Percentiles rank a stretch among this genome's conserved stretches.
phyloP scores from a whole-genome alignment of 2,888 invertebrate species.

The Thelaira solivaga region DNA sequence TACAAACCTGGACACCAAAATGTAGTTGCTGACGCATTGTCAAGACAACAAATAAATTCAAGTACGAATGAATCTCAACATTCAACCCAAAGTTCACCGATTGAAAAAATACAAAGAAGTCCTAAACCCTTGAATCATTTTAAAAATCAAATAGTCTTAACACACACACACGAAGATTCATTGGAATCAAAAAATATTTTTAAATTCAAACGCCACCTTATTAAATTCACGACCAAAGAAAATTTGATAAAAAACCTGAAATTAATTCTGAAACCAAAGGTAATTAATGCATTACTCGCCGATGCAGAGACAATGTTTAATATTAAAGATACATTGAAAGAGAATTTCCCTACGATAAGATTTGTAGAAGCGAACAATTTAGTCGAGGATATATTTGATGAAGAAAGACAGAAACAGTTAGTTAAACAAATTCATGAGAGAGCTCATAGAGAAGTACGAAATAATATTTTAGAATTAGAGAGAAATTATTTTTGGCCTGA shows the following conservation, averaged over 20 bases:
- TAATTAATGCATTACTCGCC: not conserved
- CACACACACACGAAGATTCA: slow-evolving; percentile 3
- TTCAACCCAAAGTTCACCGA: slow-evolving; percentile 1
- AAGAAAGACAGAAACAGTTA: not conserved
- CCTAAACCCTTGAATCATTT: slow-evolving; percentile 6
- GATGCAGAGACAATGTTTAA: too few species aligned
- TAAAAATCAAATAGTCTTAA: too few species aligned
- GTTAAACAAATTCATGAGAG: not conserved
- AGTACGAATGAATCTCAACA: too few species aligned
- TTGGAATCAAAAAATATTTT: slow-evolving; percentile 12
- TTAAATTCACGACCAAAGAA: slow-evolving; percentile 17
- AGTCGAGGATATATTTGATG: not conserved
- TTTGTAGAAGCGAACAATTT: too few species aligned
- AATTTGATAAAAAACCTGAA: slow-evolving; percentile 3
- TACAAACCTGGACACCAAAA: too few species aligned
- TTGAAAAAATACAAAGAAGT: not conserved
- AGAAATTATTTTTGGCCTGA: slow-evolving; percentile 10
- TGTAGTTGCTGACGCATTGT: slow-evolving; percentile 13
- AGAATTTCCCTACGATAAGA: not conserved
- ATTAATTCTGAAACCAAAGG: slow-evolving; percentile 13
- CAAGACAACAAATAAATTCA: slow-evolving; percentile 10
- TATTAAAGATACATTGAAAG: too few species aligned
- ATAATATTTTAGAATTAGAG: slow-evolving; percentile 13
- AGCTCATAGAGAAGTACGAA: not conserved
- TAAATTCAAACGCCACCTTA: slow-evolving; percentile 14